Percentiles rank a stretch among this genome's conserved stretches.
These are phyloP conservation scores for Ethmia dodecea DNA, from an alignment of 2,888 invertebrate species.

Conservation along the genomic window DNA sequence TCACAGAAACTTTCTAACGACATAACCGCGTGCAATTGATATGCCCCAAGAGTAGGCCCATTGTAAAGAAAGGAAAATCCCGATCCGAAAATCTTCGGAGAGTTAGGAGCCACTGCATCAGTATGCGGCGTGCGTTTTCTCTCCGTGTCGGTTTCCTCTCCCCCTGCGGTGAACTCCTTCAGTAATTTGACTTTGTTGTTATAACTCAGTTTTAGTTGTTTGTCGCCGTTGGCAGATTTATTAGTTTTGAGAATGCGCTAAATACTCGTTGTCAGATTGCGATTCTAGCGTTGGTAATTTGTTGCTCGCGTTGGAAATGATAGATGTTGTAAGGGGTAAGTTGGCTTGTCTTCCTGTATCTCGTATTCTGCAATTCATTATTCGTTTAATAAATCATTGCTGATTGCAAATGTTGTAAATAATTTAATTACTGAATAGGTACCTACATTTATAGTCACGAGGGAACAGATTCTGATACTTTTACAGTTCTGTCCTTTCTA, in stretches of 20 bases:
- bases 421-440: too few species aligned
- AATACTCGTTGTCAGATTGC: slow-evolving; percentile 26
- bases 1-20: slow-evolving; percentile 73
- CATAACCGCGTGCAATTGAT: slow-evolving; percentile 78
- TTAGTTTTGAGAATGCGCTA: slow-evolving; percentile 61
- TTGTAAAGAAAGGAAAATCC: slow-evolving; percentile 78
- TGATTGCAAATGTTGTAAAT: too few species aligned
- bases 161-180: slow-evolving; percentile 70
- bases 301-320: too few species aligned
- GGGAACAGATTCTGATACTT: too few species aligned
- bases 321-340: too few species aligned
- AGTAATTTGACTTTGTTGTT: slow-evolving; percentile 77
- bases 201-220: slow-evolving; percentile 76
- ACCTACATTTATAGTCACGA: too few species aligned
- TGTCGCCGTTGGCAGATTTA: slow-evolving; percentile 64
- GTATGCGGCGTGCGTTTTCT: slow-evolving; percentile 55
- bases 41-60: slow-evolving; percentile 76
- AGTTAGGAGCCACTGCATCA: slow-evolving; percentile 68
- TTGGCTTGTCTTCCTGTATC: too few species aligned
- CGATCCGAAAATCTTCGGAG: slow-evolving; percentile 73
- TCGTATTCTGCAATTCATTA: too few species aligned
- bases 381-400: too few species aligned
- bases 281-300: slow-evolving; percentile 4
- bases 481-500: too few species aligned
- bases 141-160: slow-evolving; percentile 60